Evolutionary conservation across 2,888 invertebrate genomes (phyloP), one percentile per base, ranked within the genome.

Genomic region (Tetropium fuscum): DNA sequence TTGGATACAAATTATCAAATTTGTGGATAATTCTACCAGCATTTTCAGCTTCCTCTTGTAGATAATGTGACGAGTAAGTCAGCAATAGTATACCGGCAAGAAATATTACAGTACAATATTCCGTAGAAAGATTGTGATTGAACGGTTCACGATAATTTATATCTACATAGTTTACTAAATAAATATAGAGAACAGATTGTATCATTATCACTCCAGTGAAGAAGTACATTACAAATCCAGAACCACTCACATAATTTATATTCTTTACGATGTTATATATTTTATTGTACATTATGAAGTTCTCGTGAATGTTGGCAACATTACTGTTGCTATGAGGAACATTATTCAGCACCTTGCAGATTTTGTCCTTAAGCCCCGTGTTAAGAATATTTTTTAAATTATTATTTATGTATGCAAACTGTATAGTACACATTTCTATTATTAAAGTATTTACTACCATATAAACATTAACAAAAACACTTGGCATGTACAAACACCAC

Each of bases 401-500:
- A 3, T 19, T 8, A 20, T 48, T 48, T 20, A 48, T 13, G 19
- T 8, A 19, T 13, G 6, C 18, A 6, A 48, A 13, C 3, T 34
- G 30, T 5, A 4, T 48, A 11, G 20, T 20, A 15, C 48, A 48
- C 7, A 34, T 48, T 19, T 48, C 20, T 20, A 48, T 48, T 19
- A 36, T 4, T 11, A 32, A 34, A 48, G 34, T 13, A 19, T 22
- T 20, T 13, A 10, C 11, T 10, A 36, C 20, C 10, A 34, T 13
- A 15, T 34, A 36, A 3, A 48, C 18, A 13, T 48, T 48, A 3
- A 48, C 20, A 4, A 48, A 4, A 13, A 36, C 13, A 48, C 48
- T 20, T 48, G 48, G 48, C 15, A 22, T n/a, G 4, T 48, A 48
- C 10, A 20, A 4, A 13, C 48, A 48, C 48, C 48, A 48, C n/a